phyloP scores from a whole-genome alignment of 2,797 vertebrate species.

The Lithobates sylvaticus region DNA sequence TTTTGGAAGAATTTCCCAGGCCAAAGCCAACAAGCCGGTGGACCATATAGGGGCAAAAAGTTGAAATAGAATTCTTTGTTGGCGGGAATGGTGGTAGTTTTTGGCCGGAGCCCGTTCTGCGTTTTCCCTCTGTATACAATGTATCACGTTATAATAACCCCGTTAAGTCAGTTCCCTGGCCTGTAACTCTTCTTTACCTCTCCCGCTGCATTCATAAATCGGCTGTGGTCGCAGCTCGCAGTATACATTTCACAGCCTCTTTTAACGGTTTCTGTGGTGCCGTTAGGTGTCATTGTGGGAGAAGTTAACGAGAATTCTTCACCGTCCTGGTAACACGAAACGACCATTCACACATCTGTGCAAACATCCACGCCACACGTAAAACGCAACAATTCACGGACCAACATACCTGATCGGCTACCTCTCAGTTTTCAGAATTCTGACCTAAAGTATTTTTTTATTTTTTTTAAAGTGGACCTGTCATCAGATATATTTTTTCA shows the following conservation, averaged over 20 bases:
- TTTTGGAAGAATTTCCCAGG: no score
- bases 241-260: slow-evolving; percentile 51
- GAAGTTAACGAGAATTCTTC: slow-evolving; percentile 59
- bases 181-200: slow-evolving; percentile 22
- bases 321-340: slow-evolving; percentile 41
- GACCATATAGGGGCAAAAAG: no score
- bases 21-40: no score
- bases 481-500: not conserved
- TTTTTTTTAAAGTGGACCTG: no score
- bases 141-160: not conserved
- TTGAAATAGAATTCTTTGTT: no score
- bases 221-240: not conserved
- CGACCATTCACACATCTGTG: slow-evolving; percentile 42
- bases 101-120: no score
- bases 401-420: not conserved
- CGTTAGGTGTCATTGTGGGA: slow-evolving; percentile 28
- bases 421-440: not conserved
- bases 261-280: slow-evolving; percentile 56
- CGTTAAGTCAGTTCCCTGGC: not conserved
- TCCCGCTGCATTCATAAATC: slow-evolving; percentile 32
- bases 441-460: no score
- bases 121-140: not conserved
- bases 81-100: no score
- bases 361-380: slow-evolving; percentile 20
- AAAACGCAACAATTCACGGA: not conserved